These are phyloP conservation scores for Diadema setosum DNA, from an alignment of 35 echinoderm and acorn worm species.

Conservation along the genomic window DNA sequence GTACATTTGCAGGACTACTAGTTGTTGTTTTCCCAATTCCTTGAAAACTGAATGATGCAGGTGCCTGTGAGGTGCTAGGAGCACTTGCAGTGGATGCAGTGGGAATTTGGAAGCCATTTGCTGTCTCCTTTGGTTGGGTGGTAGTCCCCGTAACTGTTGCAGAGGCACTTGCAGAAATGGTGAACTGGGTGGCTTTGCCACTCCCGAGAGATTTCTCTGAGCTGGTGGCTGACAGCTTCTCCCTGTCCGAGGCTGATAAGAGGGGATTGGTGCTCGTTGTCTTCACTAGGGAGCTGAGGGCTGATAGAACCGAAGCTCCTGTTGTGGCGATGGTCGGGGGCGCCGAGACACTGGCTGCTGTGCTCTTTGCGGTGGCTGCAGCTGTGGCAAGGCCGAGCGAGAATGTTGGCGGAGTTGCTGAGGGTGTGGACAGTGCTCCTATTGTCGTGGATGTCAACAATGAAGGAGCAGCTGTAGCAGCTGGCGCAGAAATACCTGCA, in stretches of 20 bases:
- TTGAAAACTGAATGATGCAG: no score
- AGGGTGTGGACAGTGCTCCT: not conserved
- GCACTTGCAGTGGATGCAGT: not conserved
- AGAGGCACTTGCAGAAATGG: not conserved
- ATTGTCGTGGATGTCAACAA: not conserved
- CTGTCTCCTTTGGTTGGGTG: not conserved
- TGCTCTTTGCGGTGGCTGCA: not conserved
- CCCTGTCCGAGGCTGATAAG: not conserved
- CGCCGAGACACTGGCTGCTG: not conserved
- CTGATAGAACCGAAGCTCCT: not conserved
- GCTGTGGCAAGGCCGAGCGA: not conserved
- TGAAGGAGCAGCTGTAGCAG: not conserved
- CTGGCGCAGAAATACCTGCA: not conserved
- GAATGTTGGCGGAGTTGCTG: not conserved
- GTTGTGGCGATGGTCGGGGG: not conserved
- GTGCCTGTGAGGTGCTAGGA: no score
- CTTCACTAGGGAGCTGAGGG: not conserved
- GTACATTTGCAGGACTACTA: no score
- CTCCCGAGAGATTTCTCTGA: not conserved
- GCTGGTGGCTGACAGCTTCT: not conserved
- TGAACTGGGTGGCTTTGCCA: not conserved
- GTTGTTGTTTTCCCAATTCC: no score
- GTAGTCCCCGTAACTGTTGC: not conserved
- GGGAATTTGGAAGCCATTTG: not conserved
- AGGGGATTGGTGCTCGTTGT: not conserved